Percentiles rank a stretch among this genome's conserved stretches.
phyloP scores from a whole-genome alignment of 2,888 invertebrate species.

The Caenorhabditis panamensis region DNA sequence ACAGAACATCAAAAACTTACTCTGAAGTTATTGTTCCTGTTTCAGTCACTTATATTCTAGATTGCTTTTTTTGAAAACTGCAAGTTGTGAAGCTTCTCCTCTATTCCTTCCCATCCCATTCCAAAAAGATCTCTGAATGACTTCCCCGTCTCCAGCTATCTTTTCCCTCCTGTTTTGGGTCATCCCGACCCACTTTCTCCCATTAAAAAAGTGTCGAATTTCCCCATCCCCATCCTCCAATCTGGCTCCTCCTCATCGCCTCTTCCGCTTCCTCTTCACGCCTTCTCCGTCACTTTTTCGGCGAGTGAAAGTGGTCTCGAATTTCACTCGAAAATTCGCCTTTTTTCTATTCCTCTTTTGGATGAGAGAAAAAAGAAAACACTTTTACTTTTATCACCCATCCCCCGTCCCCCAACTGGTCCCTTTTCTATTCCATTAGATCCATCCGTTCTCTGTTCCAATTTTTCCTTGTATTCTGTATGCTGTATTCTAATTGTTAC shows the following conservation, averaged over 20 bases:
- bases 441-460: neutral
- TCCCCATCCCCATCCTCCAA: conserved; percentile 13
- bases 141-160: too few relatives aligned
- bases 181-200: conserved; percentile 15
- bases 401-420: too few relatives aligned
- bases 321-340: conserved; percentile 35
- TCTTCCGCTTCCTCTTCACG: conserved; percentile 14
- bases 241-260: conserved; percentile 37
- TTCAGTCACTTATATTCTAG: too few relatives aligned
- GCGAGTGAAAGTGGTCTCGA: conserved; percentile 12
- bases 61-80: too few relatives aligned
- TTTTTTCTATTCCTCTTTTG: neutral
- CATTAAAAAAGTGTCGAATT: conserved; percentile 54
- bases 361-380: neutral
- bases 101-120: too few relatives aligned
- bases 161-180: conserved; percentile 45
- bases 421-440: too few relatives aligned
- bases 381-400: conserved; percentile 3
- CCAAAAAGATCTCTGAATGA: too few relatives aligned
- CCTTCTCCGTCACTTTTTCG: conserved; percentile 14
- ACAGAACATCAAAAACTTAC: too few relatives aligned
- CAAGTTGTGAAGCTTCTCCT: too few relatives aligned
- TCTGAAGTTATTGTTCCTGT: too few relatives aligned
- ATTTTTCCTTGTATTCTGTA: neutral
- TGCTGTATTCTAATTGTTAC: too few relatives aligned